phyloP scores from a whole-genome alignment of 2,797 vertebrate genomes.

The Melanotaenia maccullochi region DNA sequence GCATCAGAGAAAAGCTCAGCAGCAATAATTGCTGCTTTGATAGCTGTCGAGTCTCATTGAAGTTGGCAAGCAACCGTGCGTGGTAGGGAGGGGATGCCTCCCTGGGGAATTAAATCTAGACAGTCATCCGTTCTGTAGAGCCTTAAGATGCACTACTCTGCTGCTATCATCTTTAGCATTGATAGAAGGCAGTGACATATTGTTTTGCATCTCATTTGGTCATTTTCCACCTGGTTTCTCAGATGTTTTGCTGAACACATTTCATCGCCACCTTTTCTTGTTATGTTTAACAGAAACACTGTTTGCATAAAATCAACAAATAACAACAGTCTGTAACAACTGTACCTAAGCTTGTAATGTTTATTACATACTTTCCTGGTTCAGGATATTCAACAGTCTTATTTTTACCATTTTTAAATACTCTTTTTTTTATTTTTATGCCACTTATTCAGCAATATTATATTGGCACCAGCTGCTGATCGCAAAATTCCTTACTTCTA shows the following conservation, averaged over 20 bases:
- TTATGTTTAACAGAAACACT: conserved; percentile 5
- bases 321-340: neutral
- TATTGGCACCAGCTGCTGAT: neutral
- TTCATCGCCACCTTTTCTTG: neutral
- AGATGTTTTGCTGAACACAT: neutral
- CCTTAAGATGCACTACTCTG: conserved; percentile 14
- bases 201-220: conserved; percentile 26
- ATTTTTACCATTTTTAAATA: neutral
- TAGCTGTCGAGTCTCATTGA: conserved; percentile 61
- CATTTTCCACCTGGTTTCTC: neutral
- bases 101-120: conserved; percentile 29
- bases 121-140: conserved; percentile 38
- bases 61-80: conserved; percentile 29
- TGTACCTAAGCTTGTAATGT: neutral
- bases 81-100: neutral
- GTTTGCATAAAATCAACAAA: neutral
- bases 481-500: neutral
- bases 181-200: conserved; percentile 22
- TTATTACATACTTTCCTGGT: neutral
- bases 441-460: neutral
- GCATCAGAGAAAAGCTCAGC: conserved; percentile 31
- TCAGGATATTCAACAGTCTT: neutral
- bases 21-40: conserved; percentile 71
- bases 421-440: no score
- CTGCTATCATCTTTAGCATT: conserved; percentile 1